Evolutionary conservation across 1,140 invertebrate genomes (phyloP), one percentile per base, ranked within the genome.

Genomic region (Drosophila nebulosa): DNA sequence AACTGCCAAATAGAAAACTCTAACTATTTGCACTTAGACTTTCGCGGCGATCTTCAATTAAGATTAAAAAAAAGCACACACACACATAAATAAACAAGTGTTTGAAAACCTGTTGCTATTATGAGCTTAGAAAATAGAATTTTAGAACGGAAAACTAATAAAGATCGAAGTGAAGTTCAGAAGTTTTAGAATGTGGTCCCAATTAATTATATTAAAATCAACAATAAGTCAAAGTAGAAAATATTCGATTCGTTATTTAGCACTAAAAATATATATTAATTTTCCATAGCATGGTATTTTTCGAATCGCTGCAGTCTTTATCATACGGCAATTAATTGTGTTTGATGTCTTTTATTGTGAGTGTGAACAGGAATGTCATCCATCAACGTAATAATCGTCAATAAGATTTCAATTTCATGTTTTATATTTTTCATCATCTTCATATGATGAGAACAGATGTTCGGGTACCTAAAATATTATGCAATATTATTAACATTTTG

Each of bases 1-100:
- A 67, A 18, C 22, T 59, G 69, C 64, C 74, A 70, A 74, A 78
- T 81, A 81, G 78, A 78, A 85, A 85, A 83, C 69, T 71, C 70
- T 72, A 75, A 70, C 60, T 76, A 78, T 83, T 71, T 64, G 67
- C 66, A 84, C 67, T 86, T 69, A 66, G 55, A 77, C 57, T 66
- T 73, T 76, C 73, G 74, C 72, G 71, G 71, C 72, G 74, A 76
- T 76, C 73, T 76, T 76, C 74, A 76, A 69, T 76, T 75, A 76
- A 76, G 74, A 76, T 46, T 76, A 76, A 64, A 74, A 68, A 53
- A 53, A 30, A 61, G n/a, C n/a, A n/a, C n/a, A n/a, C n/a, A n/a
- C n/a, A n/a, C n/a, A n/a, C n/a, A 30, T 14, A 27, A 39, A 53
- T 36, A 56, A 36, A 32, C 10, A 63, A 35, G 27, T 46, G 39